Percentiles rank a stretch among this genome's conserved stretches.
phyloP scores from a whole-genome alignment of 2,113 vertebrate genomes.

The Labeo catla region DNA sequence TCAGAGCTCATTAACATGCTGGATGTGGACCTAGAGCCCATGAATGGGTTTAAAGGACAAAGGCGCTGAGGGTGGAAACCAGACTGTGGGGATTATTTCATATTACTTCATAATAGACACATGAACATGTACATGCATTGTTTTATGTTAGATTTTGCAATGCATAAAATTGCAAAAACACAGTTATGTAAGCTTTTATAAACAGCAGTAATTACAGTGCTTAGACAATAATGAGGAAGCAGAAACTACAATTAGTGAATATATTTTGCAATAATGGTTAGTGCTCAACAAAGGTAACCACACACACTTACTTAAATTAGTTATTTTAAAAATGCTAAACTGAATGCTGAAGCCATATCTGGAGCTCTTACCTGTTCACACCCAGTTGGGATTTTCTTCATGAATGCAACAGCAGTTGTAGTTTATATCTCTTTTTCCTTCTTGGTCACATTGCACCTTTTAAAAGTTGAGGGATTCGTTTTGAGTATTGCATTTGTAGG shows the following conservation, averaged over 20 bases:
- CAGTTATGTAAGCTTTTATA: neutral
- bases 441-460: neutral
- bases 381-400: neutral
- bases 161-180: neutral
- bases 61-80: neutral
- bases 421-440: neutral
- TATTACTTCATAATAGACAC: neutral
- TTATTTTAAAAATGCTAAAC: neutral
- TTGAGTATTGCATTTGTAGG: neutral
- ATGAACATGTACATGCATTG: neutral
- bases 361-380: conserved; percentile 24
- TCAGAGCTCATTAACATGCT: neutral
- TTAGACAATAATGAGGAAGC: neutral
- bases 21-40: neutral
- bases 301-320: neutral
- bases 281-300: neutral
- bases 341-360: neutral
- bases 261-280: neutral
- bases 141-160: neutral
- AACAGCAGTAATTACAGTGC: neutral
- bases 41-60: neutral
- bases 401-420: neutral
- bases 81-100: neutral
- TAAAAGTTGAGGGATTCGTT: neutral
- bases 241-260: neutral